phyloP scores from a whole-genome alignment of 35 echinoderm and acorn worm genomes.

The Lytechinus pictus region DNA sequence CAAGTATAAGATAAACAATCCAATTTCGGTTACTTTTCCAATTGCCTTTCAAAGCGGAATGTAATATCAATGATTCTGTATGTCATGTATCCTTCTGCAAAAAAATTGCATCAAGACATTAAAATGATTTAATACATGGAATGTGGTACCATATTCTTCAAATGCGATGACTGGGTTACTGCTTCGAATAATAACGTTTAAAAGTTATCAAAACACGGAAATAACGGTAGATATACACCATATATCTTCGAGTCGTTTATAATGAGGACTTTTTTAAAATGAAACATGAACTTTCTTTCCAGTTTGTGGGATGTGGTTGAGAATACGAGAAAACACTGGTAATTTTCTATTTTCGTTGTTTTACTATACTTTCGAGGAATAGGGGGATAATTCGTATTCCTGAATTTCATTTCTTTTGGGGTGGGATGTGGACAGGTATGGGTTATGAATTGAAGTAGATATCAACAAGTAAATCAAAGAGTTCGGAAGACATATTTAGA shows the following conservation, averaged over 20 bases:
- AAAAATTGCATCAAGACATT: no score
- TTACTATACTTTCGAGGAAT: neutral
- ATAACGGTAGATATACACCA: neutral
- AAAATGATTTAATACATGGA: no score
- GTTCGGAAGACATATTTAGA: neutral
- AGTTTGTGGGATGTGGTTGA: neutral
- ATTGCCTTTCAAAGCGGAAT: no score
- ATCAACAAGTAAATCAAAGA: neutral
- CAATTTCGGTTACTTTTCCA: no score
- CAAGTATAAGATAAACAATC: no score
- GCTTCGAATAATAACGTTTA: neutral
- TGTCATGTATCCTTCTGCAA: no score
- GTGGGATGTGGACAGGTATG: neutral
- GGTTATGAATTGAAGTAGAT: neutral
- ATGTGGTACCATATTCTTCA: no score
- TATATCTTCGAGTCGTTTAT: no score
- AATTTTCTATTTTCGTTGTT: neutral
- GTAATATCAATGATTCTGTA: no score
- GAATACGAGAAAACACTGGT: neutral
- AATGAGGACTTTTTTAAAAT: no score
- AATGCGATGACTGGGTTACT: no score
- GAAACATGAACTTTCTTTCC: neutral
- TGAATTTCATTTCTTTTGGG: neutral
- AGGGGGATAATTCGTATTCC: no score
- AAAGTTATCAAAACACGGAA: neutral